Evolutionary conservation across 2,113 vertebrate genomes (phyloP).

Genomic region (Harpagus bidentatus): DNA sequence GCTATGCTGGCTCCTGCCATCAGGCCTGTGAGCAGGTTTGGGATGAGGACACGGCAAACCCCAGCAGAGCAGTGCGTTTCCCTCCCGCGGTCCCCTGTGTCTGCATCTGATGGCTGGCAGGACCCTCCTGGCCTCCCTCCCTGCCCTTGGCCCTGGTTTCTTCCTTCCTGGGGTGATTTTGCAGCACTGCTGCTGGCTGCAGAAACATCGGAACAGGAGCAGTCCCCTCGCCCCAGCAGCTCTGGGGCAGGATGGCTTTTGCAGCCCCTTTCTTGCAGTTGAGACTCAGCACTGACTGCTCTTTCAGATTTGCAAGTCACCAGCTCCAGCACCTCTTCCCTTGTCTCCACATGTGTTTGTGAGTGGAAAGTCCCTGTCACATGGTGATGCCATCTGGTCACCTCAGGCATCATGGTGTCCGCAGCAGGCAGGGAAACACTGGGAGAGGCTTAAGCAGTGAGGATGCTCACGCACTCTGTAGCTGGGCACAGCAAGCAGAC

Average conservation of each 20-base stretch:
- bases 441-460: not conserved
- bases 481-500: not conserved
- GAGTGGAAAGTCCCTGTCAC: not conserved
- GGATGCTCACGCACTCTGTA: not conserved
- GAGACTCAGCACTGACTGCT: not conserved
- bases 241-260: not conserved
- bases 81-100: accelerated
- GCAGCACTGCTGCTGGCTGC: not conserved
- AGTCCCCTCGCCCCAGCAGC: not conserved
- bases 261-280: not conserved
- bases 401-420: accelerated
- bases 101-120: accelerated
- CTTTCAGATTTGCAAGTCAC: not conserved
- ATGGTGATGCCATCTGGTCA: not conserved
- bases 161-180: not conserved
- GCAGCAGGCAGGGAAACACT: not conserved
- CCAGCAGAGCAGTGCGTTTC: not conserved
- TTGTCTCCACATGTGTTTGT: not conserved
- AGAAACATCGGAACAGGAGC: not conserved
- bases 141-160: not conserved
- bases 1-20: not conserved
- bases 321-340: not conserved
- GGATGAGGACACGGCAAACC: not conserved
- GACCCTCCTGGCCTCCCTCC: not conserved
- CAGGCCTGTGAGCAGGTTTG: not conserved